Evolutionary conservation across 2,797 vertebrate genomes (phyloP), one percentile per base, ranked within the genome.

Genomic region (Falco columbarius): DNA sequence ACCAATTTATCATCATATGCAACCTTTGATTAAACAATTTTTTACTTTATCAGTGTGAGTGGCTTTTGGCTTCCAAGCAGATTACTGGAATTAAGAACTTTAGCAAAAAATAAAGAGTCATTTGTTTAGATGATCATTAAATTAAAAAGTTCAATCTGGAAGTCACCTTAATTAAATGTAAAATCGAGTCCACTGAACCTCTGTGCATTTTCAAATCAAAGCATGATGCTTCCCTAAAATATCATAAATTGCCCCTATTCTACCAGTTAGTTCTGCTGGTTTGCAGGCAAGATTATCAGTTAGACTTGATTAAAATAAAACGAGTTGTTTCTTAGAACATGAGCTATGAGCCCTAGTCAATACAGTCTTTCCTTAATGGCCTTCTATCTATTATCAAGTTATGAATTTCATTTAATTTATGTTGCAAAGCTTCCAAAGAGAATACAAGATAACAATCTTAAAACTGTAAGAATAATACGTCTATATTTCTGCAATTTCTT

Each of bases 211-310:
- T 85, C 58, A 92, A 90, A 92, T 96, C 73, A 85, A 75, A 86
- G 29, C 65, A 34, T 81, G 67, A 56, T 94, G 49, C 81, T 96
- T 90, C 40, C 67, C 89, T 96, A 89, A 97, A 96, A 97, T 92
- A 90, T 93, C 90, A 93, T 95, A 96, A 92, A 92, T 97, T 96
- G 58, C 44, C 58, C 91, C 42, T 83, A 79, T 96, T 97, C 93
- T 82, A 7, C 73, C 61, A 65, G 58, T 92, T 96, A 89, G 77
- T 85, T 96, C 89, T 95, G 49, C 55, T 89, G 40, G 68, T 96
- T 96, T 95, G 51, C 87, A 93, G 85, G 84, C 86, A 89, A 91
- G 63, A 91, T 84, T 95, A 3, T 54, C 51, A 81, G 8, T 90
- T 96, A 89, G 52, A 83, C 54, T 93, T 81, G 73, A 95, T 96